A percentile compares a stretch with the other conserved stretches of the same genome.
phyloP scores from a whole-genome alignment of 2,113 vertebrate species.

The Nannospalax galili region DNA sequence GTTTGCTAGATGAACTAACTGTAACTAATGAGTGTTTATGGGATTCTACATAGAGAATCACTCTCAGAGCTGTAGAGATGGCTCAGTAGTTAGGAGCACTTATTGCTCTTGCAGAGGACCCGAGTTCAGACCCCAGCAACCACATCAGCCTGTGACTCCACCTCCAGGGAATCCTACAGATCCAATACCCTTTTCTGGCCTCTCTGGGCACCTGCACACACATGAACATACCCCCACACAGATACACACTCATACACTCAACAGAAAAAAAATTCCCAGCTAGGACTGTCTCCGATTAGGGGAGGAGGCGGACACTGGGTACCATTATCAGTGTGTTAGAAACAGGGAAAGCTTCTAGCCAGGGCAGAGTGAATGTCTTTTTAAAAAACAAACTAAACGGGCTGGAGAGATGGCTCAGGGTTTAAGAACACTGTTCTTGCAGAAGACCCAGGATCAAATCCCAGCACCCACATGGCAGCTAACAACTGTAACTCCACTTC shows the following conservation, averaged over 20 bases:
- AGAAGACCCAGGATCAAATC: too few relatives aligned
- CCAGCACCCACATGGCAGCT: too few relatives aligned
- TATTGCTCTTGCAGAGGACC: background rate
- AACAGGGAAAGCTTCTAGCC: background rate
- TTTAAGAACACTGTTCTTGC: too few relatives aligned
- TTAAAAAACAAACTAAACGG: background rate
- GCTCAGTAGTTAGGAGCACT: background rate
- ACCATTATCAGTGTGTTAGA: background rate
- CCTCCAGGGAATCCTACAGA: background rate
- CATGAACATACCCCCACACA: background rate
- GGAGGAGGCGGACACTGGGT: background rate
- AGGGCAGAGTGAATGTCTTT: background rate
- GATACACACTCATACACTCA: background rate
- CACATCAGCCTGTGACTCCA: background rate
- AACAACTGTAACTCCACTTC: too few relatives aligned
- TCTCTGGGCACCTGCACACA: background rate
- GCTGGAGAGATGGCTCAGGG: background rate
- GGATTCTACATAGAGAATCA: conserved; percentile 12
- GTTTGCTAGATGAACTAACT: conserved; percentile 44
- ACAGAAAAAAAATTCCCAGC: background rate
- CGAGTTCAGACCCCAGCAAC: background rate
- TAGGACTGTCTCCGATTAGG: background rate
- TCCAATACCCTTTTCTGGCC: background rate
- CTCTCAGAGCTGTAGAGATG: background rate
- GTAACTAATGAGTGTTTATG: background rate